Percentiles rank a stretch among this genome's conserved stretches.
phyloP scores from a whole-genome alignment of 2,113 vertebrate genomes.

The Cercopithecus mona region DNA sequence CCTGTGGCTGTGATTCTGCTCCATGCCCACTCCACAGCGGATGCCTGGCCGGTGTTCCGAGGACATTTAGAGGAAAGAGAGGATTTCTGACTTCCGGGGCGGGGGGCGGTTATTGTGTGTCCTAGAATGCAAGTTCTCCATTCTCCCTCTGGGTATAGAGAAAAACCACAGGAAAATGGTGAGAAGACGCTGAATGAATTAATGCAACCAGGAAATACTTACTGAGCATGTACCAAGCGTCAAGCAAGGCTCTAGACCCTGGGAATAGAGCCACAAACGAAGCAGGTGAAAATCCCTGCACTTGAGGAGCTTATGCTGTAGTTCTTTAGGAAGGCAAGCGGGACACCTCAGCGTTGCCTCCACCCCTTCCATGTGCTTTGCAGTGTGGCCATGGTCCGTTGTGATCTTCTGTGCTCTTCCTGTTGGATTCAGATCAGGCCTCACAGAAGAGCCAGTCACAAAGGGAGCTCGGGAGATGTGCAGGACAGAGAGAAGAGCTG shows the following conservation, averaged over 20 bases:
- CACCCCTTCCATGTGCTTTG: not conserved
- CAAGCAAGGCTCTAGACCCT: not conserved
- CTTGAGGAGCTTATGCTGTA: not conserved
- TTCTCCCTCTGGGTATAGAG: constrained; percentile 29
- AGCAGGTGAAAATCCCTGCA: not conserved
- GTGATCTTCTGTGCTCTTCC: not conserved
- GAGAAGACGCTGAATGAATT: constrained; percentile 39
- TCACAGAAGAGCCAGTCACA: not conserved
- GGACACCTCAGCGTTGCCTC: not conserved
- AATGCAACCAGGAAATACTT: constrained; percentile 29
- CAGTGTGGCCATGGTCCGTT: not conserved
- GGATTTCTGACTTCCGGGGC: not conserved
- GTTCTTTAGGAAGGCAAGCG: not conserved
- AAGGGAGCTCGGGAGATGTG: not conserved
- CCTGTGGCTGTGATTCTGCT: not conserved
- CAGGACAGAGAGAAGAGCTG: not conserved
- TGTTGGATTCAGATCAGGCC: not conserved
- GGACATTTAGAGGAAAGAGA: constrained; percentile 1
- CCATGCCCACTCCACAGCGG: accelerated
- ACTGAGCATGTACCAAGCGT: constrained; percentile 9
- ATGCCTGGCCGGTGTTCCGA: not conserved
- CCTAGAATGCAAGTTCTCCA: constrained; percentile 19
- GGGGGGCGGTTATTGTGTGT: not conserved
- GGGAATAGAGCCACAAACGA: not conserved
- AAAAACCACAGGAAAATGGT: constrained; percentile 37